A percentile compares a stretch with the other conserved stretches of the same genome.
These are phyloP conservation scores for Lamprotornis superbus DNA, from an alignment of 2,113 vertebrate species.

Conservation along the genomic window DNA sequence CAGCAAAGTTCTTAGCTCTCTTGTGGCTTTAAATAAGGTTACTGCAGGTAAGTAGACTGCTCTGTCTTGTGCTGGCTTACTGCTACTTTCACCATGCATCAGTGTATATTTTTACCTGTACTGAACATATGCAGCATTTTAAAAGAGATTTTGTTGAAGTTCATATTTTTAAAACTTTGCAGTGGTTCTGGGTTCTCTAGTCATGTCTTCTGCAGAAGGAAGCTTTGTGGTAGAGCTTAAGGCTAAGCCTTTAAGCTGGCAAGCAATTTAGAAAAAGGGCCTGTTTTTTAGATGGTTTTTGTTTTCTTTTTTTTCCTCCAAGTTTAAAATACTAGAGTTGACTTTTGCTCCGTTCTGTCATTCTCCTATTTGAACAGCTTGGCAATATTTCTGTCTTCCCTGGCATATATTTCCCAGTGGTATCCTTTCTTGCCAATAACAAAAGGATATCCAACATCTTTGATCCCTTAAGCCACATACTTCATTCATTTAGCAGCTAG, in stretches of 20 bases:
- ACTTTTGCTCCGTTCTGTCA: background rate
- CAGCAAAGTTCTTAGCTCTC: slow-evolving; percentile 91
- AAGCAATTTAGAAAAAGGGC: background rate
- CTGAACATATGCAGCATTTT: background rate
- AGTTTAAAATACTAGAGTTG: background rate
- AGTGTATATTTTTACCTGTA: background rate
- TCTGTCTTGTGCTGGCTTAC: background rate
- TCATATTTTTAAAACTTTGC: background rate
- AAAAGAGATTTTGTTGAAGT: background rate
- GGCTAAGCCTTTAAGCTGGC: background rate
- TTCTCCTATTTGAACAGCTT: background rate
- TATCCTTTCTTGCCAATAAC: background rate
- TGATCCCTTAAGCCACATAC: background rate
- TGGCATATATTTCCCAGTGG: background rate
- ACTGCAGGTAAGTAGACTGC: slow-evolving; percentile 87
- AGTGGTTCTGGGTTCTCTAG: background rate
- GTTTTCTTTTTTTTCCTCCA: fast-evolving
- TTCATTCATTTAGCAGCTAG: background rate
- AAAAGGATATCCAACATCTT: background rate
- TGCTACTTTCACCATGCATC: background rate
- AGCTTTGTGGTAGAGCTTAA: background rate
- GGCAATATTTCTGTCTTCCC: background rate
- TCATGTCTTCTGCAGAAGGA: background rate
- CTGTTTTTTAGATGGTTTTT: background rate
- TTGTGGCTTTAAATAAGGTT: slow-evolving; percentile 95